phyloP scores from a whole-genome alignment of 2,888 invertebrate genomes.

The Scaptomyza reducta region DNA sequence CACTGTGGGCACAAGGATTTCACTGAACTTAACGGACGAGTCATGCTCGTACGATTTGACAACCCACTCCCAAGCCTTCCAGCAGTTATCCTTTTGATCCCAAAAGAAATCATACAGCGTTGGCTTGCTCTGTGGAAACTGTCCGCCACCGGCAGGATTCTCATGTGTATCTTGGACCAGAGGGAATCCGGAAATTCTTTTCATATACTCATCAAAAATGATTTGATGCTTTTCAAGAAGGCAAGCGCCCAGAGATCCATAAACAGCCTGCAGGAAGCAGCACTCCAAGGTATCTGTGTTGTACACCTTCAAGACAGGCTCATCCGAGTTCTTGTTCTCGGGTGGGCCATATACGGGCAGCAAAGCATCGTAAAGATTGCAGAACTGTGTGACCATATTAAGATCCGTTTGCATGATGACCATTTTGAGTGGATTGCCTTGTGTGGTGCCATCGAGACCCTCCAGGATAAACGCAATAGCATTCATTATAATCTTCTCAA shows the following conservation, averaged over 20 bases:
- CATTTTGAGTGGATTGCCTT: constrained; percentile 90
- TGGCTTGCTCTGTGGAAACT: constrained; percentile 89
- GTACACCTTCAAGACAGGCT: constrained; percentile 85
- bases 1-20: constrained; percentile 95
- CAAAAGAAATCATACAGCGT: constrained; percentile 93
- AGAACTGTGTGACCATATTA: constrained; percentile 94
- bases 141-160: constrained; percentile 88
- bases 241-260: constrained; percentile 93
- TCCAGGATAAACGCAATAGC: constrained; percentile 90
- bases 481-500: constrained; percentile 90
- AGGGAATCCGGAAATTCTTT: constrained; percentile 87
- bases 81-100: constrained; percentile 87
- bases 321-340: constrained; percentile 78
- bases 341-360: constrained; percentile 84
- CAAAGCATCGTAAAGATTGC: constrained; percentile 91
- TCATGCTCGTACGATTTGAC: constrained; percentile 92
- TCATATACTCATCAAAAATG: constrained; percentile 92
- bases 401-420: constrained; percentile 93
- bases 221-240: constrained; percentile 88
- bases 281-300: constrained; percentile 88
- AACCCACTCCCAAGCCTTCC: constrained; percentile 94
- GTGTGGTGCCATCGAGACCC: constrained; percentile 89
- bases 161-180: constrained; percentile 87
- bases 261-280: constrained; percentile 89
- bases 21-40: constrained; percentile 88